Conservation (phyloP, 2,113 vertebrate genomes). For the Electrona antarctica region DNA sequence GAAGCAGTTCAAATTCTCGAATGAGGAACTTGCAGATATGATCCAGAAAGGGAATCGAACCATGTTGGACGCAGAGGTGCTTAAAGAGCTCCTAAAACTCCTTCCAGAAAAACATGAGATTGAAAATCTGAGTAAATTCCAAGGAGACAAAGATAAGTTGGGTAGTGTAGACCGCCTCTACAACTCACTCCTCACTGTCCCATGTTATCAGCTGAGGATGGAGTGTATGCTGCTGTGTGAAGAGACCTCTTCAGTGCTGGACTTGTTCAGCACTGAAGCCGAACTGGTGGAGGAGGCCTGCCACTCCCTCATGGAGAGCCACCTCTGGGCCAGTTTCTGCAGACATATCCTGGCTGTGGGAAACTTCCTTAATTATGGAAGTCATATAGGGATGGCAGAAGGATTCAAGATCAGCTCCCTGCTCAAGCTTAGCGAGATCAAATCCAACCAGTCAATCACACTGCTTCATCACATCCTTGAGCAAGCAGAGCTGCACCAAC, state of each 20-base stretch:
- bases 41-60: constrained; percentile 86
- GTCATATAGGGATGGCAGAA: constrained; percentile 93
- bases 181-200: constrained; percentile 83
- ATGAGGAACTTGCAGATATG: constrained; percentile 88
- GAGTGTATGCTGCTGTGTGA: constrained; percentile 94
- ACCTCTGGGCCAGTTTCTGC: constrained; percentile 89
- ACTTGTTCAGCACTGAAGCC: constrained; percentile 89
- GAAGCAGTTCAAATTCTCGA: constrained; percentile 94
- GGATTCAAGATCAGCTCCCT: constrained; percentile 96
- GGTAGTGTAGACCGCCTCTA: constrained; percentile 92
- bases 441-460: constrained; percentile 95
- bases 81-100: constrained; percentile 94
- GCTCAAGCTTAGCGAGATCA: constrained; percentile 94
- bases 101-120: constrained; percentile 97
- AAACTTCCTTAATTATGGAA: constrained; percentile 98
- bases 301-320: constrained; percentile 83
- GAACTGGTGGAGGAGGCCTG: constrained; percentile 85
- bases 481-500: constrained; percentile 90
- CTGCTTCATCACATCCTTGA: constrained; percentile 95
- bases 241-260: constrained; percentile 82
- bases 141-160: constrained; percentile 87
- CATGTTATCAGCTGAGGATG: constrained; percentile 90
- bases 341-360: constrained; percentile 92
- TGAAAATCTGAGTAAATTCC: constrained; percentile 90
- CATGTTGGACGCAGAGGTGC: constrained; percentile 90